Conservation (phyloP, 1,140 invertebrate species). For the Macrobrachium nipponense region DNA sequence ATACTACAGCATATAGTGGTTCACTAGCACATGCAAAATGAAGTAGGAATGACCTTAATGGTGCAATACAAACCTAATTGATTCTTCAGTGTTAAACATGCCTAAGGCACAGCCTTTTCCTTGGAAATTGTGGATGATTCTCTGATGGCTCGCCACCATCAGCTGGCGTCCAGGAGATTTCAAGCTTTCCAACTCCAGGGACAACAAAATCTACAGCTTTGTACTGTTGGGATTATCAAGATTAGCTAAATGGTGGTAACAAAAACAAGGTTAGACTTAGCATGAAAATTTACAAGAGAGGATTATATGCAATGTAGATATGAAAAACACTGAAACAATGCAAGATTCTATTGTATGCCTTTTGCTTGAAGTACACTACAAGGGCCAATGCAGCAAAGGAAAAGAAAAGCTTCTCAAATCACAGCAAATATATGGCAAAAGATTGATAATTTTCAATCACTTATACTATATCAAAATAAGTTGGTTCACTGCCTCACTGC, state of each 20-base stretch:
- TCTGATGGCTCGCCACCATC: conserved; percentile 74
- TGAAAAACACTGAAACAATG: too few relatives aligned
- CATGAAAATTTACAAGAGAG: too few relatives aligned
- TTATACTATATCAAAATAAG: too few relatives aligned
- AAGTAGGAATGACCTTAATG: neutral
- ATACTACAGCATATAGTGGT: too few relatives aligned
- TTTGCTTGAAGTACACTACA: too few relatives aligned
- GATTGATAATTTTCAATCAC: neutral
- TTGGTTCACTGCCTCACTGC: too few relatives aligned
- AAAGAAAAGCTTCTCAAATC: too few relatives aligned
- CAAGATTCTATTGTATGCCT: too few relatives aligned
- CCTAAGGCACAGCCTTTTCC: conserved; percentile 87
- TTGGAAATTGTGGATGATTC: conserved; percentile 85
- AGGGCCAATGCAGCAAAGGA: too few relatives aligned
- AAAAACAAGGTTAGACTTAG: too few relatives aligned
- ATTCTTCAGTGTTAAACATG: conserved; percentile 98
- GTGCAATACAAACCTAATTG: conserved; percentile 72
- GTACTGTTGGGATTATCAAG: conserved; percentile 66
- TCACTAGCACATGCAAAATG: too few relatives aligned
- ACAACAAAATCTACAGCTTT: conserved; percentile 64
- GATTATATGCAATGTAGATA: too few relatives aligned
- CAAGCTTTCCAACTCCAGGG: conserved; percentile 62
- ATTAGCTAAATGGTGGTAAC: neutral
- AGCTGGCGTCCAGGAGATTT: conserved; percentile 73
- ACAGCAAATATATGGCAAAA: neutral